Percentiles rank a stretch among this genome's conserved stretches.
phyloP scores from a whole-genome alignment of 2,113 vertebrate species.

The Mormyrus lacerda region DNA sequence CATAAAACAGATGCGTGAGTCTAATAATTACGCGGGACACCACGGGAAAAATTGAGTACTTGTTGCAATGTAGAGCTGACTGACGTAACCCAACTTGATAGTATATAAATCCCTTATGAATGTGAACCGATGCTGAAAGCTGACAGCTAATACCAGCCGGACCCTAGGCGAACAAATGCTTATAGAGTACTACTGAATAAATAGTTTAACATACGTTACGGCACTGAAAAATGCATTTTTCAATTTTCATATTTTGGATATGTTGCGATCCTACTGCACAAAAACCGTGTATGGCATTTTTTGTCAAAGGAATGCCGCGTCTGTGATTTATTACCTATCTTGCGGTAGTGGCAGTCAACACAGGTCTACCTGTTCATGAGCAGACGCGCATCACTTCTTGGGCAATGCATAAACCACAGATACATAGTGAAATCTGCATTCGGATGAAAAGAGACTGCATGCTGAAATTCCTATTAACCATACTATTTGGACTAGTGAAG shows the following conservation, averaged over 20 bases:
- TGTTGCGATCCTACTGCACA: neutral
- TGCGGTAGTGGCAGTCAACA: conserved; percentile 14
- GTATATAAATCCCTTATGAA: neutral
- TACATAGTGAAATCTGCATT: neutral
- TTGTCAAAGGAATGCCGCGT: neutral
- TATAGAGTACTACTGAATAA: neutral
- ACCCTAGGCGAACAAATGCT: neutral
- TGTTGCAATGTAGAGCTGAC: neutral
- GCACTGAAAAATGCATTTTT: neutral
- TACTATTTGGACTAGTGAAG: neutral
- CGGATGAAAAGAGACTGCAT: neutral
- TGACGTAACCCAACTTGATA: neutral
- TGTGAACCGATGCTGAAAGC: neutral
- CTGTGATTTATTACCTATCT: conserved; percentile 21
- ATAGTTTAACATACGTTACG: neutral
- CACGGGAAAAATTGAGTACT: neutral
- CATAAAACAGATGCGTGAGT: neutral
- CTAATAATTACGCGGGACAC: neutral
- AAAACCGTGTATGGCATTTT: neutral
- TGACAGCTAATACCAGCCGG: neutral
- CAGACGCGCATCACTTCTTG: neutral
- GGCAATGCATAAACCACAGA: neutral
- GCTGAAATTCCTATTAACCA: neutral
- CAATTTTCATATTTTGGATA: neutral
- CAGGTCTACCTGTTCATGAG: neutral